These are phyloP conservation scores for Nannoperca obscura DNA, from an alignment of 2,797 vertebrate species.

Conservation along the genomic window DNA sequence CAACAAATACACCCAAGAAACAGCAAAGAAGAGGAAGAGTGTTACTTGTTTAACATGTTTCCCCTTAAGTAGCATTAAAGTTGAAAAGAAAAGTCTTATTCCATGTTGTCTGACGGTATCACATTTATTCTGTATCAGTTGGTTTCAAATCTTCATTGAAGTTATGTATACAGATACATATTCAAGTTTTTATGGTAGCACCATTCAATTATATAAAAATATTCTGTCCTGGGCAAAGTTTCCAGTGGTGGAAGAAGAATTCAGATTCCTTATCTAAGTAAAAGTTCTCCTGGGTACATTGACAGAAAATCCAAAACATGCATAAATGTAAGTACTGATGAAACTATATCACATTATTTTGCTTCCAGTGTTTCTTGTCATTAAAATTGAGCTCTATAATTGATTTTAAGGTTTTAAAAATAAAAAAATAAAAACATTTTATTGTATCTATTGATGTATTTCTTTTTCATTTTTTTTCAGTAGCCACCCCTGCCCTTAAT, in stretches of 20 bases:
- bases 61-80: background rate
- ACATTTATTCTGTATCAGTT: background rate
- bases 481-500: background rate
- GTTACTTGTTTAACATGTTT: background rate
- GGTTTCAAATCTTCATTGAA: background rate
- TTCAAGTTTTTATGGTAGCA: background rate
- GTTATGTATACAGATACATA: background rate
- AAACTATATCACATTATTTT: background rate
- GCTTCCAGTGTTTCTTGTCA: background rate
- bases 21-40: constrained; percentile 15
- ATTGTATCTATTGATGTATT: background rate
- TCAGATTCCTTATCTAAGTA: too few relatives aligned
- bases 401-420: background rate
- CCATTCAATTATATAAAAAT: background rate
- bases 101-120: background rate
- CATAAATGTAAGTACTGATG: background rate
- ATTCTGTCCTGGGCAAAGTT: background rate
- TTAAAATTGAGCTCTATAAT: background rate
- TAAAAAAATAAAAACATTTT: background rate
- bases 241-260: background rate
- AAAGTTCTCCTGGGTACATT: too few relatives aligned
- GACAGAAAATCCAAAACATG: background rate
- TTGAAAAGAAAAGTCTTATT: background rate
- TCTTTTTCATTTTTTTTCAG: background rate
- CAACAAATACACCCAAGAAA: constrained; percentile 43